Base-by-base conservation (phyloP, 2,113 vertebrate species). In the Poeciliopsis prolifica region DNA sequence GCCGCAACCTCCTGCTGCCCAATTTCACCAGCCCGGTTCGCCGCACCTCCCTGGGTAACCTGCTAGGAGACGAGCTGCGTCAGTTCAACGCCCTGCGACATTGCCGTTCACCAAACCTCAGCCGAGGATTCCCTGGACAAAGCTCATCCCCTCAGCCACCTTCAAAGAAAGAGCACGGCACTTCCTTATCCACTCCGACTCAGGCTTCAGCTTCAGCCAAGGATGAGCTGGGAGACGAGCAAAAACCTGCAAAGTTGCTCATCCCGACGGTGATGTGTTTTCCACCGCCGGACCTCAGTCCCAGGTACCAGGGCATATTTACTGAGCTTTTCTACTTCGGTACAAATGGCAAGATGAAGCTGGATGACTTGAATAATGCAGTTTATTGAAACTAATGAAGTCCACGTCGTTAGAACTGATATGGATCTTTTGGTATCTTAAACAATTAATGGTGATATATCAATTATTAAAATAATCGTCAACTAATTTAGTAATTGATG, bases 201-300 rank as follows among this genome's bases (percentile, higher is more conserved):
- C 54, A 58, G 0, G 61, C 80, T 5, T 78, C 75, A 1, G 54
- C 75, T 0, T 64, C 82, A 22, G 44, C 70, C 54, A 84, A 87
- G 40, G 67, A 5, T 30, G 83, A 72, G 64, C 72, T 75, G 0
- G 81, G 44, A 24, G 62, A 67, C 12, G 78, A 85, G 35, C 89
- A 87, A 79, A 97, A 94, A 72, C 95, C 95, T 1, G 85, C 94
- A 66, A 96, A 96, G 85, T 95, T 98, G 72, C 95, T 97, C 70
- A 97, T 98, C 79, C 95, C 96, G 3, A 94, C 95, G 7, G 83
- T 97, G 89, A 95, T 93, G 61, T 87, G 95, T 33, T 90, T 67
- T 2, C 95, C 91, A 22, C 94, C 97, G 9, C 95, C 95, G 0
- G 95, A 98, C 69, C 96, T 98, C 74, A 98, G 97, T 78, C 96